A percentile compares a stretch with the other conserved stretches of the same genome.
phyloP scores from a whole-genome alignment of 2,888 invertebrate species.

The Caenorhabditis afra region DNA sequence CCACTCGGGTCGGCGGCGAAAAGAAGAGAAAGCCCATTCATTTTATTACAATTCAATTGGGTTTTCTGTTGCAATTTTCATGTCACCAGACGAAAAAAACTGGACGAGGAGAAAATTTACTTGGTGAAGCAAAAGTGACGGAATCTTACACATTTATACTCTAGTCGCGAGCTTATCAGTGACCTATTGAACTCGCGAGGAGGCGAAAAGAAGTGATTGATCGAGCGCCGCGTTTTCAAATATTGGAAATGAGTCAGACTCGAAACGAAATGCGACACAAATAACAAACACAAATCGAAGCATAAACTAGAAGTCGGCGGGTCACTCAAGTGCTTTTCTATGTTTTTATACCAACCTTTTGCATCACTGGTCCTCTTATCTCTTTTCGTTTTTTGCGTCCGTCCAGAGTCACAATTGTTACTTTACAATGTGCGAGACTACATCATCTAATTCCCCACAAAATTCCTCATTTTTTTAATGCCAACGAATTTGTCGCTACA shows the following conservation, averaged over 20 bases:
- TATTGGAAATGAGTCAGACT: not conserved
- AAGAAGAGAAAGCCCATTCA: slow-evolving; percentile 20
- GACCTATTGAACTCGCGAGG: not conserved
- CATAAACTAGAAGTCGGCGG: too few relatives aligned
- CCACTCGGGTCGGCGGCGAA: not conserved
- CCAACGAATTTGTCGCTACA: too few relatives aligned
- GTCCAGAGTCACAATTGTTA: too few relatives aligned
- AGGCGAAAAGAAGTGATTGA: not conserved
- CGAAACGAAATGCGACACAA: not conserved
- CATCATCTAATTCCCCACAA: too few relatives aligned
- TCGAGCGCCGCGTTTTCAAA: not conserved
- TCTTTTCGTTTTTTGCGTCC: too few relatives aligned
- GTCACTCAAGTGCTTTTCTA: too few relatives aligned
- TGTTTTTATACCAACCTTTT: too few relatives aligned
- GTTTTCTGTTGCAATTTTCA: slow-evolving; percentile 22
- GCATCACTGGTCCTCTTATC: too few relatives aligned
- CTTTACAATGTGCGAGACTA: too few relatives aligned
- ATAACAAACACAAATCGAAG: too few relatives aligned
- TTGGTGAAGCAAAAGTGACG: not conserved
- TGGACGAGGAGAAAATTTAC: not conserved
- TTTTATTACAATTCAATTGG: slow-evolving; percentile 43
- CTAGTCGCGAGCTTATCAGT: not conserved
- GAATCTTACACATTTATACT: not conserved
- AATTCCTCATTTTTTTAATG: too few relatives aligned
- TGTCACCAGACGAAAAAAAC: slow-evolving; percentile 5